Evolutionary conservation across 1,140 invertebrate species (phyloP).

Genomic region (Cotesia typhae): DNA sequence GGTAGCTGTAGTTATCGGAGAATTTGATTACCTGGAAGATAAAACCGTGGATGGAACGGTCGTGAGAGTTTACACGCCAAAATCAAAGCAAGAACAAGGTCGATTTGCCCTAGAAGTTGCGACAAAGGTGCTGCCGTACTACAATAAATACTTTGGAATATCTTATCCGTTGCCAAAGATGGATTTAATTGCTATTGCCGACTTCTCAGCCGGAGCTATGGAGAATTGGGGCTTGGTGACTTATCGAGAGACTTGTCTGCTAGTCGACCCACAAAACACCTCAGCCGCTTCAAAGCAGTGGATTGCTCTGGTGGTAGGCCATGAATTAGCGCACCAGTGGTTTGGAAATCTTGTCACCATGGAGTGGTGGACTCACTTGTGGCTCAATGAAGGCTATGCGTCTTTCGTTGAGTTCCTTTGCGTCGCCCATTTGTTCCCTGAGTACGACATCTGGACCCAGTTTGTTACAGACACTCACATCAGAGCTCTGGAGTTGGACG

Average conservation of each 20-base stretch:
- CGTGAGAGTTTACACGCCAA: slow-evolving; percentile 91
- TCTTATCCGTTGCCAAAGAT: slow-evolving; percentile 96
- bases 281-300: slow-evolving; percentile 84
- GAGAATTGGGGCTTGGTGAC: slow-evolving; percentile 94
- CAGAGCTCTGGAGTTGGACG: slow-evolving; percentile 86
- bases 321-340: slow-evolving; percentile 91
- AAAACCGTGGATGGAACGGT: slow-evolving; percentile 81
- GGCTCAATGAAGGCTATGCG: slow-evolving; percentile 95
- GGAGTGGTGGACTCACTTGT: slow-evolving; percentile 87
- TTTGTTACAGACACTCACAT: slow-evolving; percentile 87
- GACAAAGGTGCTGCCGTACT: slow-evolving; percentile 87
- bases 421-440: slow-evolving; percentile 86
- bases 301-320: slow-evolving; percentile 87
- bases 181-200: slow-evolving; percentile 93
- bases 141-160: slow-evolving; percentile 94
- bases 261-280: slow-evolving; percentile 86
- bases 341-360: slow-evolving; percentile 92
- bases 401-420: slow-evolving; percentile 90
- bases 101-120: slow-evolving; percentile 89
- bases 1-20: slow-evolving; percentile 91
- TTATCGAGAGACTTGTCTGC: slow-evolving; percentile 82
- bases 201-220: slow-evolving; percentile 93
- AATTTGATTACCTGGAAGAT: slow-evolving; percentile 92
- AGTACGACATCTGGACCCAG: slow-evolving; percentile 94
- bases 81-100: slow-evolving; percentile 92